Base-by-base conservation (phyloP, 2,888 invertebrate genomes). In the Harpagoxenus sublaevis region DNA sequence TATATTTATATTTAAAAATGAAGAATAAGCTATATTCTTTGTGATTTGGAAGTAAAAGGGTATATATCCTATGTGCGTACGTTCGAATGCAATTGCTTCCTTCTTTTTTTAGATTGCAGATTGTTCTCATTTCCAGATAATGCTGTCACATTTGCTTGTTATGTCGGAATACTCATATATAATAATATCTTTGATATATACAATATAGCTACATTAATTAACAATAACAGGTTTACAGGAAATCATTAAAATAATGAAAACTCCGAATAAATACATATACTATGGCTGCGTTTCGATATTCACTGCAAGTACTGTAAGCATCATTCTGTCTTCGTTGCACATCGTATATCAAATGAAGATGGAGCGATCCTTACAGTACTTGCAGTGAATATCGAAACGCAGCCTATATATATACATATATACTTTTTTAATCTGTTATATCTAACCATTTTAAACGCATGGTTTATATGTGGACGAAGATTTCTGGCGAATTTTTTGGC, bases 131-230 rank as follows among this genome's bases (percentile, higher is more conserved):
- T 45, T 31, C 15, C 23, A 63, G 9, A 62, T 62, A 75, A 23
- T 63, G 15, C 2, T 35, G 23, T 75, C 51, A 60, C 10, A 42
- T 65, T 31, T 5, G 28, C 6, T 63, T 63, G 12, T 65, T 65
- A 53, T 51, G 18, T 28, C 8, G 10, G 6, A 39, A 77, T 53
- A 66, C 35, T 39, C 18, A 18, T 23, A 23, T 23, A 23, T 28
- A 57, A 66, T 42, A 42, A 53, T 63, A 15, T 23, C 35, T 75
- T 51, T n/a, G 12, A 65, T 39, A 28, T 65, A 23, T 39, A 51
- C 35, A 77, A 53, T 53, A 42, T 28, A 77, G 3, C 2, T 51
- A 35, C 4, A 53, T 65, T 65, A 60, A 42, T 62, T 57, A 57
- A 73, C 12, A 12, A 53, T 35, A 53, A 28, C 39, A 23, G 15